These are phyloP conservation scores for Colostygia pectinataria DNA, from an alignment of 2,888 invertebrate species.

Conservation along the genomic window DNA sequence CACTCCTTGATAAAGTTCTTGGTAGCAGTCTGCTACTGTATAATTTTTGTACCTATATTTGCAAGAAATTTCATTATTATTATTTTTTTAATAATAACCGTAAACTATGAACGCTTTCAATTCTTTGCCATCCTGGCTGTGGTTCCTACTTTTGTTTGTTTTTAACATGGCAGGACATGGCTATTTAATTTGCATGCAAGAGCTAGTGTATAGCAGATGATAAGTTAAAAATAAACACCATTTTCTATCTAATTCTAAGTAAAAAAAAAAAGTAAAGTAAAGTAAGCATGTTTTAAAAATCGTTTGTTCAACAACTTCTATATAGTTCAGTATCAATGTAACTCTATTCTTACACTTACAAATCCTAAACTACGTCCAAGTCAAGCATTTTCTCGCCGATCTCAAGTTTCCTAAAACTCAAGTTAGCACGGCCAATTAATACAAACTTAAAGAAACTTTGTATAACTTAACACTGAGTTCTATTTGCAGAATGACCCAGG, in stretches of 20 bases:
- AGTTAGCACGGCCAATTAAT: conserved; percentile 32
- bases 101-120: neutral
- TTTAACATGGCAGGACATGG: no score
- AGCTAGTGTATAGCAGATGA: no score
- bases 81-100: no score
- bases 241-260: no score
- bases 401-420: conserved; percentile 20
- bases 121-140: no score
- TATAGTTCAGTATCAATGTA: neutral
- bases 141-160: no score
- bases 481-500: conserved; percentile 26
- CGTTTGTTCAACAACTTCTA: neutral
- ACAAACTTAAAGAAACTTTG: conserved; percentile 32
- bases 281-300: no score
- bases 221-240: no score
- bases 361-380: conserved; percentile 17
- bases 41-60: neutral
- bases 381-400: conserved; percentile 26
- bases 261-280: no score
- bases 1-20: conserved; percentile 13
- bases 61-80: no score
- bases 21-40: conserved; percentile 1
- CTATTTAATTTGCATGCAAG: no score
- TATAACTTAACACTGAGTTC: conserved; percentile 26
- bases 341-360: conserved; percentile 4